phyloP scores from a whole-genome alignment of 2,797 vertebrate species.

The Pogonophryne albipinna region DNA sequence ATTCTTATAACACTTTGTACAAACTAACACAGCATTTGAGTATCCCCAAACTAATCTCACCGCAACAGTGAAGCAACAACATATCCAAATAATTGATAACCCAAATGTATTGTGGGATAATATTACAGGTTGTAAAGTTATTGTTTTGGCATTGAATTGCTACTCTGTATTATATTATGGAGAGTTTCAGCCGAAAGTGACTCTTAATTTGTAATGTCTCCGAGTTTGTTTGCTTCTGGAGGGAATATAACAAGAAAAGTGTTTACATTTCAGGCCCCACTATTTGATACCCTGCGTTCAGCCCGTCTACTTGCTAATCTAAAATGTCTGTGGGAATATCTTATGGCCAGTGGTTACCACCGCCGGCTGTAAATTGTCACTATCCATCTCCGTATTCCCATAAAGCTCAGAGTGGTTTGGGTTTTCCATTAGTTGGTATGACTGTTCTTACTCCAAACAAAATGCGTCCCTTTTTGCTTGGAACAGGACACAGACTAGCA shows the following conservation, averaged over 20 bases:
- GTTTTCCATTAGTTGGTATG: slow-evolving; percentile 46
- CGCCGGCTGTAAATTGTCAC: slow-evolving; percentile 45
- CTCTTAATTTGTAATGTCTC: not conserved
- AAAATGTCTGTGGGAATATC: slow-evolving; percentile 42
- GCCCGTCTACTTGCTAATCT: slow-evolving; percentile 23
- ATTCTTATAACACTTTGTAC: accelerated
- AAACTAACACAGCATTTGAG: not conserved
- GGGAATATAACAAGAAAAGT: slow-evolving; percentile 13
- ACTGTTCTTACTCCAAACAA: slow-evolving; percentile 50
- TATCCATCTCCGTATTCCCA: slow-evolving; percentile 43
- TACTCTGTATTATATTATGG: not conserved
- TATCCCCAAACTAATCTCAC: not conserved
- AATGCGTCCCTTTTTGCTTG: slow-evolving; percentile 35
- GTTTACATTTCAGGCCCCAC: slow-evolving; percentile 33
- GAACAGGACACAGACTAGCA: slow-evolving; percentile 16
- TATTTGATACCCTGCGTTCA: slow-evolving; percentile 24
- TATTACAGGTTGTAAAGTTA: not conserved
- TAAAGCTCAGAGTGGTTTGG: slow-evolving; percentile 53
- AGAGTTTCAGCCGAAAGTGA: not conserved
- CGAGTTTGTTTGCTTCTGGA: slow-evolving; percentile 1
- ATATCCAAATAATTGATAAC: not conserved
- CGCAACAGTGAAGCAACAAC: not conserved
- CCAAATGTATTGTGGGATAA: not conserved
- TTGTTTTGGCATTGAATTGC: slow-evolving; percentile 6
- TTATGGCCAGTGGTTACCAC: slow-evolving; percentile 28